A percentile compares a stretch with the other conserved stretches of the same genome.
Conservation (phyloP, 1,140 invertebrate genomes). For the Venturia canescens region DNA sequence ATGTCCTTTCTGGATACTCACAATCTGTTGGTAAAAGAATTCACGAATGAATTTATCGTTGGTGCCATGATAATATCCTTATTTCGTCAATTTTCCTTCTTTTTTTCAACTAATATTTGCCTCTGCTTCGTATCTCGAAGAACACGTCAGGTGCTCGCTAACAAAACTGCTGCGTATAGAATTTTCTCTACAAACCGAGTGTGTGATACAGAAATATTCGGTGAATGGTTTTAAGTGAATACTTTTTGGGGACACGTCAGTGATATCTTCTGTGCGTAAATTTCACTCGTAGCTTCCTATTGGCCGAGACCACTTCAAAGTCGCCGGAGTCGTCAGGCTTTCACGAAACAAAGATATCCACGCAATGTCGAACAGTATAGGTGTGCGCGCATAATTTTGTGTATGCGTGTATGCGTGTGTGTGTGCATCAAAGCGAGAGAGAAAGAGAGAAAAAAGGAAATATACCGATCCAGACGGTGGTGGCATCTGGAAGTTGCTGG, state of each 20-base stretch:
- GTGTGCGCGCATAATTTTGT: neutral
- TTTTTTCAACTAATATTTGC: neutral
- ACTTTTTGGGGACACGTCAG: slow-evolving; percentile 74
- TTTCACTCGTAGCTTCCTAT: slow-evolving; percentile 60
- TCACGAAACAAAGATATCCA: slow-evolving; percentile 46
- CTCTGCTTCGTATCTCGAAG: neutral
- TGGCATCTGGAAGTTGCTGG: slow-evolving; percentile 21
- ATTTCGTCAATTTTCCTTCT: slow-evolving; percentile 1
- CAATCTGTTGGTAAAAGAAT: slow-evolving; percentile 72
- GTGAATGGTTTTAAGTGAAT: slow-evolving; percentile 63
- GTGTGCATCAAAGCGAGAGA: slow-evolving; percentile 20
- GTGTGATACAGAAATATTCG: slow-evolving; percentile 47
- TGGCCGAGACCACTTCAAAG: slow-evolving; percentile 54
- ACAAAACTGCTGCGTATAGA: slow-evolving; percentile 42
- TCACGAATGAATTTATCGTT: slow-evolving; percentile 66
- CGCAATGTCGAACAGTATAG: neutral
- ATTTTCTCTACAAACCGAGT: slow-evolving; percentile 53
- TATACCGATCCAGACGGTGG: slow-evolving; percentile 9
- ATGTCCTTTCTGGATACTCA: slow-evolving; percentile 63
- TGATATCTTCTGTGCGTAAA: slow-evolving; percentile 65
- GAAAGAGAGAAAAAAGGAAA: neutral
- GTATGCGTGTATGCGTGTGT: too few species aligned
- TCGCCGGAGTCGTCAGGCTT: slow-evolving; percentile 50
- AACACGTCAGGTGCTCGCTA: neutral
- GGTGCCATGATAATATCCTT: slow-evolving; percentile 63